Conservation (phyloP, 2,797 vertebrate species). For the Falco peregrinus region DNA sequence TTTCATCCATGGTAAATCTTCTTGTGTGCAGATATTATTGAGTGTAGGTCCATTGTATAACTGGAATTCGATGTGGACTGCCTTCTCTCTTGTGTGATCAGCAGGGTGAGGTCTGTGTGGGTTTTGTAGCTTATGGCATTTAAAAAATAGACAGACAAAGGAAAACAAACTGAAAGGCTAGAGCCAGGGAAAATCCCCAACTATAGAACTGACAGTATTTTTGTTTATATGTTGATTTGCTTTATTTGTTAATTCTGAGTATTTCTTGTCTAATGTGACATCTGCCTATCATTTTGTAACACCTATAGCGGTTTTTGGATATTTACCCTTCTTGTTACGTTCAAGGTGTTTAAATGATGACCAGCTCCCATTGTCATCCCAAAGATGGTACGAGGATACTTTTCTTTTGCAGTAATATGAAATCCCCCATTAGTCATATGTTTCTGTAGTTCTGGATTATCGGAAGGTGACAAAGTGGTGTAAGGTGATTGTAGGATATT, state of each 20-base stretch:
- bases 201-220: background rate
- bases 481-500: background rate
- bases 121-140: background rate
- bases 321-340: background rate
- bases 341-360: background rate
- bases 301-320: background rate
- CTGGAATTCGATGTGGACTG: background rate
- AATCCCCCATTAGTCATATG: background rate
- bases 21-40: background rate
- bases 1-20: background rate
- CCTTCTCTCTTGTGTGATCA: background rate
- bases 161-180: background rate
- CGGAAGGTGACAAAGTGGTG: background rate
- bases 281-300: background rate
- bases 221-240: background rate
- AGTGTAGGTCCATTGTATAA: background rate
- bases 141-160: background rate
- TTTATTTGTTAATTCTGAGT: background rate
- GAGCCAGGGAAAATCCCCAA: background rate
- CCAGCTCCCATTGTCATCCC: background rate
- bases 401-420: background rate
- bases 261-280: background rate
- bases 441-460: background rate
- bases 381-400: background rate
- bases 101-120: background rate